Evolutionary conservation across 2,888 invertebrate species (phyloP), one percentile per base, ranked within the genome.

Genomic region (Dicycla oo): DNA sequence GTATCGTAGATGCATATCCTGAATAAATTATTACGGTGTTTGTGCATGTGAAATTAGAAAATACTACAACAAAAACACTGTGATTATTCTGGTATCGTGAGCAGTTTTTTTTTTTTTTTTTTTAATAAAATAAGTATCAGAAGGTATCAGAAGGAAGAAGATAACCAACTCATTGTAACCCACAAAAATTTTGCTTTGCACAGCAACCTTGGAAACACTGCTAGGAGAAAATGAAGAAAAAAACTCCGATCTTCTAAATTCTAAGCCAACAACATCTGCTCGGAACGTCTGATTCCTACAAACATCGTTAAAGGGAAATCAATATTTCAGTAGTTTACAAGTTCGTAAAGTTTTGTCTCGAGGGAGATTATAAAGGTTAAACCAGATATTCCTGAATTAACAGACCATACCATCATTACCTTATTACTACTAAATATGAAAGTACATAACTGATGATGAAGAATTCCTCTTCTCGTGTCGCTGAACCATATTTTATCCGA

Each of bases 291-390:
- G n/a, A 71, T 63, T 69, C 34, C 26, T 34, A 61, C 34, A 56
- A 57, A 69, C 71, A 60, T 64, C 38, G 58, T 38, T 49, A 23
- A 30, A 20, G 23, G 8, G 11, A 64, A 69, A 69, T 80, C 69
- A 65, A 76, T 73, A 73, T 69, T 70, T 56, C 47, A 53, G 30
- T 23, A 60, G 73, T 67, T 73, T 60, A 47, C 47, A 40, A 73
- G 53, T 67, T 54, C 51, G 47, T 40, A 73, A 73, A 73, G 30
- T 73, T 67, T 73, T 13, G 30, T 30, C 45, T 40, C 45, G 11
- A 40, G 20, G 38, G 73, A 58, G 10, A 68, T 30, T 4, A 13
- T 38, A 51, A 57, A 63, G 49, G 40, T 51, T 43, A 47, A 71
- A 47, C n/a, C n/a, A 18, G 71, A 63, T 60, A 43, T 70, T 34